Evolutionary conservation across 2,797 vertebrate species (phyloP).

Genomic region (Otus scops): DNA sequence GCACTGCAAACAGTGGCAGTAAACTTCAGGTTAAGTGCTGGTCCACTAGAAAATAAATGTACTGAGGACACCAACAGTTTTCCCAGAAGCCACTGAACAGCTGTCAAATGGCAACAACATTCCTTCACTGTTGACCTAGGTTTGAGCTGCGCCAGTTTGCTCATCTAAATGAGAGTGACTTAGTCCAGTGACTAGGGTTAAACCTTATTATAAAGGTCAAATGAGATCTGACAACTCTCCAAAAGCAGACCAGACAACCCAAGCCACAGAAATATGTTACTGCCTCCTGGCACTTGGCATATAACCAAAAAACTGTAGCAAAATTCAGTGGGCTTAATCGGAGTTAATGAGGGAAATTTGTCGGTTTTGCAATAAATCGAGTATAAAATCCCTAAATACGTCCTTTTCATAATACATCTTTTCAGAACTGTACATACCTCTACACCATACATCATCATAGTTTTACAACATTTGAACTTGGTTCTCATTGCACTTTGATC

Average conservation of each 20-base stretch:
- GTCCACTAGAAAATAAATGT: not conserved
- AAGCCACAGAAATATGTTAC: not conserved
- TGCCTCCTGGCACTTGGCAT: not conserved
- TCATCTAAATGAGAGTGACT: not conserved
- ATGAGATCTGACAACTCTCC: not conserved
- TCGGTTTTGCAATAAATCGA: not conserved
- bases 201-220: not conserved
- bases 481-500: not conserved
- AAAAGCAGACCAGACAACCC: not conserved
- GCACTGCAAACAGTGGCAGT: not conserved
- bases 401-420: not conserved
- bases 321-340: not conserved
- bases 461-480: not conserved
- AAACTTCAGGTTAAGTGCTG: slow-evolving; percentile 1
- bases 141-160: not conserved
- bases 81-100: slow-evolving; percentile 4
- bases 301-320: not conserved
- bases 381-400: not conserved
- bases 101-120: not conserved
- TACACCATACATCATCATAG: not conserved
- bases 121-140: not conserved
- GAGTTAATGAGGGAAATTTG: slow-evolving; percentile 10
- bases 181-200: not conserved
- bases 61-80: not conserved
- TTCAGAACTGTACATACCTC: not conserved